A percentile compares a stretch with the other conserved stretches of the same genome.
phyloP scores from a whole-genome alignment of 2,797 vertebrate genomes.

The Zalophus californianus region DNA sequence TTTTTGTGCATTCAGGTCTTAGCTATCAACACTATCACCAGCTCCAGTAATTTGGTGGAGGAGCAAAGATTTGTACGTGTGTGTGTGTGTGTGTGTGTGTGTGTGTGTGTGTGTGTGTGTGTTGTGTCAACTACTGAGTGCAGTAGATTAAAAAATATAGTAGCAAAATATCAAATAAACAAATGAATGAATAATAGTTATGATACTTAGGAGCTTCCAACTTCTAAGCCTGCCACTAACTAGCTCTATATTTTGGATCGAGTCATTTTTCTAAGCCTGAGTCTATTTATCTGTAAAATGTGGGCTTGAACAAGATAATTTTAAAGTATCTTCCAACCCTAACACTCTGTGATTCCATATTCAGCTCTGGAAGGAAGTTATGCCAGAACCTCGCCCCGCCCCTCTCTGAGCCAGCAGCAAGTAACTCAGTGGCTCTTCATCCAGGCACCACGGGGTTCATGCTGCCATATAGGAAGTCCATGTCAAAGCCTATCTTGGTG shows the following conservation, averaged over 20 bases:
- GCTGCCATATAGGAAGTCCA: background rate
- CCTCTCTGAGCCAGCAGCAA: background rate
- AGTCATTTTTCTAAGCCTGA: background rate
- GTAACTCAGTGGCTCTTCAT: background rate
- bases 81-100: background rate
- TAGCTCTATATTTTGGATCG: background rate
- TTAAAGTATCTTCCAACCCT: background rate
- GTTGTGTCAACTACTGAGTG: background rate
- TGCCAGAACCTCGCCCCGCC: background rate
- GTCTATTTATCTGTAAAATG: background rate
- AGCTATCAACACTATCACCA: background rate
- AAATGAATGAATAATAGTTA: background rate
- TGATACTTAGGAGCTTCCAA: background rate
- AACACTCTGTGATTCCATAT: background rate
- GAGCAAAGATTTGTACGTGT: background rate
- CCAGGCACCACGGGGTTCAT: background rate
- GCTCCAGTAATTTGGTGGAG: background rate
- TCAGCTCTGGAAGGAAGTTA: background rate
- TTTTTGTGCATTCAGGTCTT: background rate
- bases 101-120: background rate
- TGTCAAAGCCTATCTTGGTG: background rate
- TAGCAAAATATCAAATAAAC: constrained; percentile 31
- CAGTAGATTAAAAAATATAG: background rate
- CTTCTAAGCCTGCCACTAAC: background rate
- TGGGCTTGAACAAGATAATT: background rate